Conservation (phyloP, 1,140 invertebrate genomes). For the Cyphomyrmex costatus region DNA sequence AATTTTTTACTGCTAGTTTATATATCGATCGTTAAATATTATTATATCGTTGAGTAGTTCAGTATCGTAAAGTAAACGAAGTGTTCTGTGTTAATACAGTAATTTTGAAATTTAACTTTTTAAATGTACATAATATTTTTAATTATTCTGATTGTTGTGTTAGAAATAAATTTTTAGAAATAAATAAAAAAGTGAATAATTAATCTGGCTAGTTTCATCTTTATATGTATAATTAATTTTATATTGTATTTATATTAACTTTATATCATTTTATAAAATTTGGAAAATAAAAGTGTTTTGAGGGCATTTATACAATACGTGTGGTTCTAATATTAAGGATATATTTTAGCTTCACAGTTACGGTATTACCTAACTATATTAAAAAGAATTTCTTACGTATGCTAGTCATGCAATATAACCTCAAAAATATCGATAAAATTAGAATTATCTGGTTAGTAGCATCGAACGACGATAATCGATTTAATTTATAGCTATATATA, state of each 20-base stretch:
- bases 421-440: slow-evolving; percentile 26
- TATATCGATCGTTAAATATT: slow-evolving; percentile 33
- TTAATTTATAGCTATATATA: slow-evolving; percentile 45
- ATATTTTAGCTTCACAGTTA: not conserved
- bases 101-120: not conserved
- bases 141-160: not conserved
- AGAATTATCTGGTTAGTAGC: not conserved
- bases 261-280: not conserved
- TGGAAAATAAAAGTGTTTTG: not conserved
- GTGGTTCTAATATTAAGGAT: not conserved
- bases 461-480: slow-evolving; percentile 1
- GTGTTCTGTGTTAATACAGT: not conserved
- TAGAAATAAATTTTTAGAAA: not conserved
- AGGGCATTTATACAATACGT: not conserved
- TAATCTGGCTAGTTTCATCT: too few relatives aligned
- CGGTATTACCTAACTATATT: not conserved
- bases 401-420: not conserved
- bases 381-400: slow-evolving; percentile 11
- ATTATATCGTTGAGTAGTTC: not conserved
- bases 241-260: too few relatives aligned
- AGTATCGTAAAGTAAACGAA: not conserved
- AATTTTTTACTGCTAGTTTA: not conserved
- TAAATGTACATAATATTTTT: not conserved
- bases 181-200: not conserved
- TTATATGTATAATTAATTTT: too few relatives aligned